phyloP scores from a whole-genome alignment of 2,113 vertebrate genomes.

The Cricetomys ansorgei region DNA sequence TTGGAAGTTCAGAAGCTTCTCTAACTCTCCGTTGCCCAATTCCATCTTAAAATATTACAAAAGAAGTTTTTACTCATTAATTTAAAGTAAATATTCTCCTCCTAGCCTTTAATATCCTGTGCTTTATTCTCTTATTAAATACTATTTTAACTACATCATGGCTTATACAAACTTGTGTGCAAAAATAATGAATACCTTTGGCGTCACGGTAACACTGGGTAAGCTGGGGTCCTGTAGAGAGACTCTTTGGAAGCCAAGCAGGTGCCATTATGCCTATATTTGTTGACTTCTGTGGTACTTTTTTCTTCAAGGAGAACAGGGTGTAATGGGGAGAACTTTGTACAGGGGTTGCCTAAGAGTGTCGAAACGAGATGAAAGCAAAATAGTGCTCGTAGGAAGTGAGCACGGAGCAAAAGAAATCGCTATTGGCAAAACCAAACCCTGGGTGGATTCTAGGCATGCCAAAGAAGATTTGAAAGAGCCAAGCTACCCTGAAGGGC shows the following conservation, averaged over 20 bases:
- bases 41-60: slow-evolving; percentile 52
- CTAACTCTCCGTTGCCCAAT: neutral
- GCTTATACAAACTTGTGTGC: neutral
- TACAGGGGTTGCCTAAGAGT: slow-evolving; percentile 16
- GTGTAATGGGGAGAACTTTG: slow-evolving; percentile 44
- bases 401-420: neutral
- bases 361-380: slow-evolving; percentile 53
- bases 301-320: slow-evolving; percentile 44
- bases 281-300: slow-evolving; percentile 37
- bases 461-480: neutral
- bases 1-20: slow-evolving; percentile 43
- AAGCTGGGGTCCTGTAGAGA: slow-evolving; percentile 39
- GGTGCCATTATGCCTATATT: slow-evolving; percentile 64
- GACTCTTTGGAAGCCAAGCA: slow-evolving; percentile 55
- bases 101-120: neutral
- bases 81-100: neutral
- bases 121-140: slow-evolving; percentile 33
- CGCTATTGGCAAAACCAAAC: slow-evolving; percentile 41
- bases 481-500: neutral
- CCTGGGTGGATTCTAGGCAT: neutral
- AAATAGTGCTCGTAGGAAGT: neutral
- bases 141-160: slow-evolving; percentile 40
- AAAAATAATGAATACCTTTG: slow-evolving; percentile 45
- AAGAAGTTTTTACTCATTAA: slow-evolving; percentile 11
- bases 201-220: neutral